Evolutionary conservation across 2,888 invertebrate species (phyloP).

Genomic region (Allacma fusca): DNA sequence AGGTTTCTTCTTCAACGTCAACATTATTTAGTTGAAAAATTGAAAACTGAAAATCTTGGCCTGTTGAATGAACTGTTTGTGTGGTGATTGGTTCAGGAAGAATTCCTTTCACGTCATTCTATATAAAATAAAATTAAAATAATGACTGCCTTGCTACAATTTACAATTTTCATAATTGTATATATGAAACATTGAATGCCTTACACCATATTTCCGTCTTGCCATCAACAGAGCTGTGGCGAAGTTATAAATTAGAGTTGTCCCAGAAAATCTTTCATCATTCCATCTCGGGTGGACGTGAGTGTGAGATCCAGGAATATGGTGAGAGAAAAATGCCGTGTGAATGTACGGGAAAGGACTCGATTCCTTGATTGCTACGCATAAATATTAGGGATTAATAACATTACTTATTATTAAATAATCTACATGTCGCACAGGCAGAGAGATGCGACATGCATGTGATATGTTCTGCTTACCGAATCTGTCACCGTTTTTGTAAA

Average conservation of each 20-base stretch:
- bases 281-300: constrained; percentile 59
- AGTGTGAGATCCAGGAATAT: constrained; percentile 74
- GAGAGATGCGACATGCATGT: too few relatives aligned
- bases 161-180: constrained; percentile 27
- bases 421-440: too few relatives aligned
- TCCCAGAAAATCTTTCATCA: constrained; percentile 68
- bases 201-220: constrained; percentile 76
- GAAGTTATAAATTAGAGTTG: constrained; percentile 78
- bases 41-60: constrained; percentile 79
- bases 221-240: constrained; percentile 80
- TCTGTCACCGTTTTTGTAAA: constrained; percentile 71
- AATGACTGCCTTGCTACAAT: not conserved
- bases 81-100: constrained; percentile 81
- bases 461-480: constrained; percentile 73
- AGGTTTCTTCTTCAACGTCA: constrained; percentile 70
- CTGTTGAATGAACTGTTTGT: constrained; percentile 84
- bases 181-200: constrained; percentile 49
- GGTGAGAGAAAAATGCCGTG: constrained; percentile 78
- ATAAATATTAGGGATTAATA: too few relatives aligned
- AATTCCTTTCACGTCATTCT: constrained; percentile 70
- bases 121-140: constrained; percentile 60
- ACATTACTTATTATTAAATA: too few relatives aligned
- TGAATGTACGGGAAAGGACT: constrained; percentile 71
- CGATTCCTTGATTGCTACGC: constrained; percentile 44
- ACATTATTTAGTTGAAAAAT: constrained; percentile 85